These are phyloP conservation scores for Phacellophora camtschatica DNA, from an alignment of 30 jellyfish, hydroid and myxozoan genomes.

Conservation along the genomic window DNA sequence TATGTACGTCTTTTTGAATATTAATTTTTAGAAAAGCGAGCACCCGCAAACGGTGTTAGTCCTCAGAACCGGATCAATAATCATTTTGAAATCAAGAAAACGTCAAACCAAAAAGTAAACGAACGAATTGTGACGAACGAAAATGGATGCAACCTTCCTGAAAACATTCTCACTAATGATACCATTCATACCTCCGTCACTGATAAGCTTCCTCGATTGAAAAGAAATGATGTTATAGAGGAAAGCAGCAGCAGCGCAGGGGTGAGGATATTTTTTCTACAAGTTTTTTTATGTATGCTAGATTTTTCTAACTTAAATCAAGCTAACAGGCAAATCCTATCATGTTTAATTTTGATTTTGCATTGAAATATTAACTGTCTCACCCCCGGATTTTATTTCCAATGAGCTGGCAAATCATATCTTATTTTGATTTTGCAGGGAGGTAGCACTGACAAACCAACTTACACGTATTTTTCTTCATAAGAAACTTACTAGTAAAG, in stretches of 20 bases:
- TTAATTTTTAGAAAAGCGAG: background rate
- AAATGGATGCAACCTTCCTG: background rate
- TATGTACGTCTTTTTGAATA: background rate
- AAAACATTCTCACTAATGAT: background rate
- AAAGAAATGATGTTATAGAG: background rate
- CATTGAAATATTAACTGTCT: too few relatives aligned
- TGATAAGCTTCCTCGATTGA: slow-evolving; percentile 39
- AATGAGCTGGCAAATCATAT: too few relatives aligned
- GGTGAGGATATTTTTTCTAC: too few relatives aligned
- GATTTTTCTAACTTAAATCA: too few relatives aligned
- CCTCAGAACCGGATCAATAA: slow-evolving; percentile 5
- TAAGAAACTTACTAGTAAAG: too few relatives aligned
- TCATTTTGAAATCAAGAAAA: slow-evolving; percentile 44
- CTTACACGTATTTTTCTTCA: too few relatives aligned
- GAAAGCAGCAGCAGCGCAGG: background rate
- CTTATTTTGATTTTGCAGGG: too few relatives aligned
- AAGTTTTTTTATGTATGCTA: too few relatives aligned
- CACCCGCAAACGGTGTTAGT: background rate
- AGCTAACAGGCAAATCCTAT: too few relatives aligned
- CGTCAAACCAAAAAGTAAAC: background rate
- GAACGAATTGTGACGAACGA: background rate
- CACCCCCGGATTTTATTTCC: too few relatives aligned
- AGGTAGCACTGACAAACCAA: too few relatives aligned
- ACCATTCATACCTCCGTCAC: background rate
- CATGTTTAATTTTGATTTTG: too few relatives aligned